Conservation (phyloP, 2,888 invertebrate genomes). For the Lycocerus yunnanus region DNA sequence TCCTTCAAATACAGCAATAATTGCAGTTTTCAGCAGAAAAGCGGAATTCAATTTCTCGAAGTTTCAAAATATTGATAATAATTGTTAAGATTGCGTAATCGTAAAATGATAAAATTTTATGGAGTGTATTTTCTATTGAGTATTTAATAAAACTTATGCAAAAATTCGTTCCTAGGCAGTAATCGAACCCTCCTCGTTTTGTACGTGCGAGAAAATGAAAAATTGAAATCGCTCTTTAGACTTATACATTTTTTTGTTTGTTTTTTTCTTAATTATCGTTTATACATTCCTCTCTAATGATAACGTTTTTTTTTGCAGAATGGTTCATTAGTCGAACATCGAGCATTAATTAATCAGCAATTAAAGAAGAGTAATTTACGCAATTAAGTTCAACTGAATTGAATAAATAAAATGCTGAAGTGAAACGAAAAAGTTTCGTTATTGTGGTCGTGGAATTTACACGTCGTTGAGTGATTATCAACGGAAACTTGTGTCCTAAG, state of each 20-base stretch:
- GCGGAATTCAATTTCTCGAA: background rate
- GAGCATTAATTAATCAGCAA: background rate
- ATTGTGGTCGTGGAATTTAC: conserved; percentile 10
- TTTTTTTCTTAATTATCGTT: background rate
- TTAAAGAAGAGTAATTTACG: background rate
- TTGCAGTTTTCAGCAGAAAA: background rate
- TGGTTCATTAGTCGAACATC: background rate
- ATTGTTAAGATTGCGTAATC: background rate
- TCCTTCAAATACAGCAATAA: background rate
- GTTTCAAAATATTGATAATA: background rate
- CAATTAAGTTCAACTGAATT: background rate
- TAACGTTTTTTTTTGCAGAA: background rate
- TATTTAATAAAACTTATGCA: too few species aligned
- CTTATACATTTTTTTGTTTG: background rate
- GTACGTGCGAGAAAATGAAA: background rate
- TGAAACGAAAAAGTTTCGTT: conserved; percentile 12
- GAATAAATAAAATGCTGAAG: conserved; percentile 1
- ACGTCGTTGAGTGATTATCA: conserved; percentile 19
- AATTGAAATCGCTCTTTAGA: background rate
- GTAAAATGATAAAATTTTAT: background rate
- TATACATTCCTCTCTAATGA: background rate
- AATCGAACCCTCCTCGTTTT: too few species aligned
- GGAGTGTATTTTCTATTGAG: background rate
- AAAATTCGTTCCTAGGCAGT: too few species aligned
- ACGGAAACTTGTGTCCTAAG: conserved; percentile 24